Evolutionary conservation across 2,888 invertebrate genomes (phyloP).

Genomic region (Eurytoma adleriae): DNA sequence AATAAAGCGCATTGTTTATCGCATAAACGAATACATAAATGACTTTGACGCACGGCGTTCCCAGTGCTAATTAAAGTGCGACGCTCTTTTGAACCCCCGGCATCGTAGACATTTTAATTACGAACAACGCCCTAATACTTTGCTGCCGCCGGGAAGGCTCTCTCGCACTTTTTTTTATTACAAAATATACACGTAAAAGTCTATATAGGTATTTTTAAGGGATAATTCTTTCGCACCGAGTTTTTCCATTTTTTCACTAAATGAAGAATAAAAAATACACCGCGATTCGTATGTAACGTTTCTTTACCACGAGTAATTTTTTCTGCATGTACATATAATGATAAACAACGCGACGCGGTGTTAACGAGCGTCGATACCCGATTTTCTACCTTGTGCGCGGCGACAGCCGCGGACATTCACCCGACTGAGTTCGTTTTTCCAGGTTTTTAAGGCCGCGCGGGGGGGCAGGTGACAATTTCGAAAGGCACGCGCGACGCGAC

Average conservation of each 20-base stretch:
- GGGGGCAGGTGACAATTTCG: neutral
- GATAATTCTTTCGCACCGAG: conserved; percentile 25
- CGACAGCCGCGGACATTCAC: conserved; percentile 10
- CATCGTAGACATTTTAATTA: conserved; percentile 17
- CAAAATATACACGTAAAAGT: neutral
- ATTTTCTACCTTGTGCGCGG: conserved; percentile 40
- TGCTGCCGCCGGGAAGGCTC: neutral
- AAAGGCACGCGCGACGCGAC: neutral
- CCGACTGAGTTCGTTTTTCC: conserved; percentile 39
- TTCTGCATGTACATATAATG: conserved; percentile 32
- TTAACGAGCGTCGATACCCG: conserved; percentile 11
- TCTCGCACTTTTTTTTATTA: conserved; percentile 20
- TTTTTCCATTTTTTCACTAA: conserved; percentile 32
- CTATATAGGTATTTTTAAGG: conserved; percentile 10
- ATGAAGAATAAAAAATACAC: neutral
- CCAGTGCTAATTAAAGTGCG: neutral
- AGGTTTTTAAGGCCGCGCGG: conserved; percentile 26
- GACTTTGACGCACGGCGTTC: too few species aligned
- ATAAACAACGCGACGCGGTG: neutral
- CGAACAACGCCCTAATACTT: conserved; percentile 19
- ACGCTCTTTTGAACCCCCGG: conserved; percentile 5
- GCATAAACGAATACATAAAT: too few species aligned
- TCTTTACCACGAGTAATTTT: conserved; percentile 24
- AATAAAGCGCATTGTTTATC: too few species aligned
- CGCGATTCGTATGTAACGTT: conserved; percentile 9